Conservation (phyloP, 1,140 invertebrate species). For the Euwallacea fornicatus region DNA sequence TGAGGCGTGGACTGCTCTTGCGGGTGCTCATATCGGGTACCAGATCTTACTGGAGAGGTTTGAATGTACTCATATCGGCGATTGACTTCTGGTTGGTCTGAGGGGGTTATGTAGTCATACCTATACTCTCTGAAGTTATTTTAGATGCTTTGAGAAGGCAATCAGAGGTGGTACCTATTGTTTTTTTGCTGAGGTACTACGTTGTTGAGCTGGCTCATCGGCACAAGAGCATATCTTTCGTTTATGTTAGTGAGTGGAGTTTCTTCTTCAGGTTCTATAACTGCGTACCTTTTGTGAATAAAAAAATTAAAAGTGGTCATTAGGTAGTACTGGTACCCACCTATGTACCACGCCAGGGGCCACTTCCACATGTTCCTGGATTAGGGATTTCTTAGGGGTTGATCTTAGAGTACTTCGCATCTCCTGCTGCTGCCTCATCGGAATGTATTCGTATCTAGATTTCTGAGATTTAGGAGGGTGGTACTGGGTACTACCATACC, state of each 20-base stretch:
- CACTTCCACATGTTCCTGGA: slow-evolving; percentile 36
- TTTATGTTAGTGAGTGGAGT: slow-evolving; percentile 40
- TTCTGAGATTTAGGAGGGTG: slow-evolving; percentile 30
- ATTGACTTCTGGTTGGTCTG: not conserved
- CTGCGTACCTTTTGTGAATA: slow-evolving; percentile 59
- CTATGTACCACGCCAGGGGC: slow-evolving; percentile 55
- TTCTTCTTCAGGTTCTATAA: slow-evolving; percentile 55
- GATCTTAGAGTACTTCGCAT: not conserved
- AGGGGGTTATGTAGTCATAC: too few species aligned
- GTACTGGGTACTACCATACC: slow-evolving; percentile 38
- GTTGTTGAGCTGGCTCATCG: slow-evolving; percentile 50
- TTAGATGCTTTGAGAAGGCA: too few species aligned
- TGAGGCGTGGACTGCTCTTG: slow-evolving; percentile 34
- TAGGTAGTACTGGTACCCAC: slow-evolving; percentile 16
- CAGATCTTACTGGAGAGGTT: slow-evolving; percentile 24
- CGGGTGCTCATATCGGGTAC: slow-evolving; percentile 42
- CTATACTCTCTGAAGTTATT: too few species aligned
- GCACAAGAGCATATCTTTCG: slow-evolving; percentile 56
- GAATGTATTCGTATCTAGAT: slow-evolving; percentile 58
- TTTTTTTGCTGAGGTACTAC: slow-evolving; percentile 26
- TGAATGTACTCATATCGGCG: slow-evolving; percentile 43
- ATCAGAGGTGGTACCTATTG: slow-evolving; percentile 20
- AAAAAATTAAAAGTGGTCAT: slow-evolving; percentile 46
- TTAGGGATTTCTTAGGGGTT: not conserved
- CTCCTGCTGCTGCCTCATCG: slow-evolving; percentile 48